phyloP scores from a whole-genome alignment of 2,797 vertebrate species.

The Microhierax caerulescens region DNA sequence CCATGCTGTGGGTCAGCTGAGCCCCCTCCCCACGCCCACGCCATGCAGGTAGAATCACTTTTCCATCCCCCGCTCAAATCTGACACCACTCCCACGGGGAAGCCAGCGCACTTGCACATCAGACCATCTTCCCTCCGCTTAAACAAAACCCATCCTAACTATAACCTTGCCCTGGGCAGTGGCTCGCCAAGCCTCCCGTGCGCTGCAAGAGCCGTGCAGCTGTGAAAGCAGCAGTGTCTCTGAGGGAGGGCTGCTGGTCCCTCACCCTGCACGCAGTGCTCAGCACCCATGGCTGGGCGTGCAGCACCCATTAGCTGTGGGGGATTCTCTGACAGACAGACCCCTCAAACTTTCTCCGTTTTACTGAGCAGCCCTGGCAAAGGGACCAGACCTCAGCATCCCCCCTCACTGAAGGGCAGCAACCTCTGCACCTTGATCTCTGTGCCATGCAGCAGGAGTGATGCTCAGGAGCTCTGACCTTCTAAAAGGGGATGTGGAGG shows the following conservation, averaged over 20 bases:
- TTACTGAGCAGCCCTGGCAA: not conserved
- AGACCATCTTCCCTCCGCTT: not conserved
- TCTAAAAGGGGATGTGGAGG: not conserved
- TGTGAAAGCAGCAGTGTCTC: fast-evolving
- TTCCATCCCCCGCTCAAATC: not conserved
- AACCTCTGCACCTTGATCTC: not conserved
- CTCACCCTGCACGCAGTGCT: fast-evolving
- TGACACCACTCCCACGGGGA: fast-evolving
- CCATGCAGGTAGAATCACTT: not conserved
- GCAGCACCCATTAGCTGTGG: not conserved
- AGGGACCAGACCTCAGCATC: not conserved
- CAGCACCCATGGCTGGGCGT: fast-evolving
- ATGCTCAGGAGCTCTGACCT: not conserved
- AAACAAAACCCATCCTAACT: not conserved
- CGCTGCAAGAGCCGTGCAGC: fast-evolving
- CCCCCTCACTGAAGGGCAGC: not conserved
- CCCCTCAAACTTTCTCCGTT: not conserved
- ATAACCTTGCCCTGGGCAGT: not conserved
- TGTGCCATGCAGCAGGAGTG: not conserved
- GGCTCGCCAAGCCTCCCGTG: not conserved
- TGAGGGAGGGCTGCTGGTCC: fast-evolving
- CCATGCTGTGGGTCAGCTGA: not conserved
- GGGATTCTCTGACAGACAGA: not conserved
- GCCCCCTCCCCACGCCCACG: not conserved
- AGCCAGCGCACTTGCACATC: not conserved